phyloP scores from a whole-genome alignment of 1,140 invertebrate genomes.

The Macrocentrus cingulum region DNA sequence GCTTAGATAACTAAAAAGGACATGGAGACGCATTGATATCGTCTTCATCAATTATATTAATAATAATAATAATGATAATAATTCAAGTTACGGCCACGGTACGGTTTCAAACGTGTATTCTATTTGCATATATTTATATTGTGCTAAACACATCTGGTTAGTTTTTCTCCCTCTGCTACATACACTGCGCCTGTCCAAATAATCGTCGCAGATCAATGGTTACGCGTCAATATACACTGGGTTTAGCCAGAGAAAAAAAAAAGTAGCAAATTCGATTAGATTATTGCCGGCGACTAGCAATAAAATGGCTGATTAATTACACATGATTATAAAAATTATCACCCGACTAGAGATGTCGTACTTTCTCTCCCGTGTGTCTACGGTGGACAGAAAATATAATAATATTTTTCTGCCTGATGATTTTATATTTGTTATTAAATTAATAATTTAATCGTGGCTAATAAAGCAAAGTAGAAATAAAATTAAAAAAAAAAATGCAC shows the following conservation, averaged over 20 bases:
- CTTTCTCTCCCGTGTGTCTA: no score
- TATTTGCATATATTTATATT: constrained; percentile 4
- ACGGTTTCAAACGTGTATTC: constrained; percentile 1
- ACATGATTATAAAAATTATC: no score
- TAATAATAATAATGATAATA: constrained; percentile 15
- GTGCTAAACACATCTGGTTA: constrained; percentile 12
- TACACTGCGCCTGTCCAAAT: background rate
- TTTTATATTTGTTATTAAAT: no score
- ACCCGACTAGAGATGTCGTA: no score
- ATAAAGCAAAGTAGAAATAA: background rate
- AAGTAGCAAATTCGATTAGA: background rate
- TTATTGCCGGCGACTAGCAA: constrained; percentile 14
- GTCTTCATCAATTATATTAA: no score
- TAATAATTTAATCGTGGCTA: no score
- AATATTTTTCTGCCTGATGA: no score
- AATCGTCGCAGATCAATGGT: background rate
- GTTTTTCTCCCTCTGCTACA: background rate
- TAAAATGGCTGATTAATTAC: constrained; percentile 2
- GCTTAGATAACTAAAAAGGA: no score
- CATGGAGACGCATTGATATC: no score
- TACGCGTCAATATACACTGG: background rate
- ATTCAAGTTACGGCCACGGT: background rate
- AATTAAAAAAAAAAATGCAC: background rate
- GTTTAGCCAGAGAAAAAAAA: background rate
- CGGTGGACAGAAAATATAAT: no score